Conservation (phyloP, 2,113 vertebrate genomes). For the Polypterus senegalus region DNA sequence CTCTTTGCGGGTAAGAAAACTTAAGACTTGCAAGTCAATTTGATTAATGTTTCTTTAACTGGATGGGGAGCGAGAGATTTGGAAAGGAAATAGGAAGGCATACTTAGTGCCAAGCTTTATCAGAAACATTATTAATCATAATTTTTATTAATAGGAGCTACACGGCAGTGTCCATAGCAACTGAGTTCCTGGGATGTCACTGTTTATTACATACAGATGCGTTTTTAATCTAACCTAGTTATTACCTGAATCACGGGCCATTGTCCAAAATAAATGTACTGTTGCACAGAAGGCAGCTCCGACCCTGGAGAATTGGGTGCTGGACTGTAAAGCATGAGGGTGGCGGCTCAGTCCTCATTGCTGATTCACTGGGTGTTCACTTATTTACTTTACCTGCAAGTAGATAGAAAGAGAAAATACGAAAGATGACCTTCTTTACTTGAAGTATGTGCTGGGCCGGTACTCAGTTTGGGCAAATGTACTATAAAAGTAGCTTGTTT, state of each 20-base stretch:
- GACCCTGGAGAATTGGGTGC: background rate
- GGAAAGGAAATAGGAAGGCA: slow-evolving; percentile 16
- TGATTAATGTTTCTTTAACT: slow-evolving; percentile 39
- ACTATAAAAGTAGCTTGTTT: no score
- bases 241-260: background rate
- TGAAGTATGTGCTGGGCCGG: no score
- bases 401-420: no score
- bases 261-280: slow-evolving; percentile 7
- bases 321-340: no score
- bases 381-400: no score
- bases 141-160: slow-evolving; percentile 16
- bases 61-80: slow-evolving; percentile 11
- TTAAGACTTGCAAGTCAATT: slow-evolving; percentile 38
- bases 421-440: no score
- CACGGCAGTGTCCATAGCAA: slow-evolving; percentile 17
- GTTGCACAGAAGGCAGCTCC: background rate
- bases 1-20: slow-evolving; percentile 86
- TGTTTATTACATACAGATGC: slow-evolving; percentile 8
- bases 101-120: slow-evolving; percentile 9
- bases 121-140: slow-evolving; percentile 19
- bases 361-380: no score
- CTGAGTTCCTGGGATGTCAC: slow-evolving; percentile 5
- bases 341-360: no score
- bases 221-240: slow-evolving; percentile 10
- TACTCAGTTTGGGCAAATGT: no score